Conservation (phyloP, 2,888 invertebrate species). For the Marronus borbonicus region DNA sequence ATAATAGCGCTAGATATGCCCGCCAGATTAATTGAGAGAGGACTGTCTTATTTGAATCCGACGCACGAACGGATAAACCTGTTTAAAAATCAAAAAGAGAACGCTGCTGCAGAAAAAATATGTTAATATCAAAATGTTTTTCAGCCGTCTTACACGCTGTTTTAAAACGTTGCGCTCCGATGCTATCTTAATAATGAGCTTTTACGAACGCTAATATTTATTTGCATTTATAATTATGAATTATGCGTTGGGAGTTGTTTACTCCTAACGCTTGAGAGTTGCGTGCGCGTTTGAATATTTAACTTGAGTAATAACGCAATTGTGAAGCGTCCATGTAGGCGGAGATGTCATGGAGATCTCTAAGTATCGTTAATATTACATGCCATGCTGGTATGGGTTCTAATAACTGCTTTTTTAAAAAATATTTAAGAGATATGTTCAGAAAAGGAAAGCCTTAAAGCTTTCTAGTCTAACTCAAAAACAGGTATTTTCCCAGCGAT, state of each 20-base stretch:
- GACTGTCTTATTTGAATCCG: slow-evolving; percentile 14
- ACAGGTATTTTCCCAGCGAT: no score
- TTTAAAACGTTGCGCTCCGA: neutral
- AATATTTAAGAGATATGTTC: no score
- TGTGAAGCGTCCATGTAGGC: no score
- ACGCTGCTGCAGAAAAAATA: slow-evolving; percentile 5
- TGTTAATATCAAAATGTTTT: slow-evolving; percentile 3
- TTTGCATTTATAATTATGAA: slow-evolving; percentile 27
- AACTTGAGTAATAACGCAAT: no score
- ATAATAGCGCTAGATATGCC: slow-evolving; percentile 8
- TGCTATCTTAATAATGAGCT: slow-evolving; percentile 18
- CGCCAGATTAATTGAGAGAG: slow-evolving; percentile 15
- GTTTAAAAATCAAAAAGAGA: slow-evolving; percentile 10
- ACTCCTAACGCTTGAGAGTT: neutral
- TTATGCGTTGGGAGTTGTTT: neutral
- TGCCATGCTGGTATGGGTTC: no score
- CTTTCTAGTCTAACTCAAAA: no score
- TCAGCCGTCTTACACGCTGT: neutral
- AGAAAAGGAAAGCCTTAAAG: no score
- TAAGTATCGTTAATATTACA: no score
- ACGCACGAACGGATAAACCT: slow-evolving; percentile 13
- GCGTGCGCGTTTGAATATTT: no score
- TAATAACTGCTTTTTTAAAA: no score
- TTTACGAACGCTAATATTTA: slow-evolving; percentile 19
- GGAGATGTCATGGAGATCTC: no score